Conservation (phyloP, 2,113 vertebrate genomes). For the Laticauda colubrina region DNA sequence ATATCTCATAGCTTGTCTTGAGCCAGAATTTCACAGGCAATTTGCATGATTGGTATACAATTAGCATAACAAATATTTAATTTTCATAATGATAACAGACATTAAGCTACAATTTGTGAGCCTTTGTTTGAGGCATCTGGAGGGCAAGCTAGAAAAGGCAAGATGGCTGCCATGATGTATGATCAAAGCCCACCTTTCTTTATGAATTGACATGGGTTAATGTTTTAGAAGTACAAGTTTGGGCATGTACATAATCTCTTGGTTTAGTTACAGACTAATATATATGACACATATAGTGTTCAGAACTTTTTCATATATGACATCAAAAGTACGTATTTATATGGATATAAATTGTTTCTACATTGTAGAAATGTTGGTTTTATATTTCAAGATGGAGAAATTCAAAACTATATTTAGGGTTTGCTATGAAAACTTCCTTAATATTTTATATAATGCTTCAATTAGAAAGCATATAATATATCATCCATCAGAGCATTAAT, state of each 20-base stretch:
- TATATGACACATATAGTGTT: neutral
- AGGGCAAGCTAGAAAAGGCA: neutral
- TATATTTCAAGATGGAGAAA: neutral
- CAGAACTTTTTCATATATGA: neutral
- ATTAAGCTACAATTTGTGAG: neutral
- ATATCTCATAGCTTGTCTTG: neutral
- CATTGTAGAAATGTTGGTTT: neutral
- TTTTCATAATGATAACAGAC: slow-evolving; percentile 11
- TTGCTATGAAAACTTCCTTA: neutral
- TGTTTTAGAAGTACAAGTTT: neutral
- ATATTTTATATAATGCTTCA: neutral
- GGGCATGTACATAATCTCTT: neutral
- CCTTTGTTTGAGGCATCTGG: neutral
- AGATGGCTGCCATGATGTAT: neutral
- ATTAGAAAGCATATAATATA: neutral
- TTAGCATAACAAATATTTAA: slow-evolving; percentile 9
- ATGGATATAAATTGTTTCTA: neutral
- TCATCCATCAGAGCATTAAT: neutral
- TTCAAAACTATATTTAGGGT: neutral
- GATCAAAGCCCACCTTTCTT: neutral
- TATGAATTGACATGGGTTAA: neutral
- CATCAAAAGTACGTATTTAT: neutral
- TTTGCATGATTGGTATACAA: neutral
- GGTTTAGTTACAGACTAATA: neutral
- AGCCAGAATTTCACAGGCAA: neutral